Evolutionary conservation across 2,797 vertebrate species (phyloP), one percentile per base, ranked within the genome.

Genomic region (Meriones psammophilus): DNA sequence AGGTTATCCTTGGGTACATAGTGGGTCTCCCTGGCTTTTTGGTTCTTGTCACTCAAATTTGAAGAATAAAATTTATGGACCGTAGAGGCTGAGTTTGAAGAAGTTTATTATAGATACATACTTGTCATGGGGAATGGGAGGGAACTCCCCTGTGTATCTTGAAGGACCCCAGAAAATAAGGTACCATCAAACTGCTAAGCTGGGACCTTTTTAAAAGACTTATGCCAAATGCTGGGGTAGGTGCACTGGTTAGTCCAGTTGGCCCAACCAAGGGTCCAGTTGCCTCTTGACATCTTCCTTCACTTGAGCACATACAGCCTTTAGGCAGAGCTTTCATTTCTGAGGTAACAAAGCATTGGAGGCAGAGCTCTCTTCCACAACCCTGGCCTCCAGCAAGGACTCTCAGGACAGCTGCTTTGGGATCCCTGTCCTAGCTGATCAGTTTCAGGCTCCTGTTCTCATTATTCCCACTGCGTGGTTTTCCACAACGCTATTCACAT

Each of bases 61-160:
- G 24, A 83, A 64, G 80, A 18, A 42, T 46, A 14, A 83, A 60
- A 39, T 60, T 26, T 81, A 24, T 60, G 54, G n/a, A 26, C 20
- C 79, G 24, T 12, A 81, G 79, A 81, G 56, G 56, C 22, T 60
- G 54, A 60, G 6, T 81, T 36, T 81, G 56, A 60, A 73, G 36
- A 73, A 46, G 22, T 81, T 24, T 60, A 36, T 81, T 39, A 60
- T 26, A 60, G n/a, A 81, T 60, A 26, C n/a, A 36, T 26, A 81
- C 20, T 26, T 36, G 9, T 56, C 10, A 1, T 0, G 10, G 10
- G 2, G 1, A 36, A 9, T 36, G 60, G 58, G 10, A 50, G 9
- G 50, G 50, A 50, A 2, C 50, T 50, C 7, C 26, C 20, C 36
- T 30, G 8, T 30, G 8, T 3, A 66, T 64, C 15, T 18, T 60